Evolutionary conservation across 2,797 vertebrate species (phyloP).

Genomic region (Podarcis lilfordi): DNA sequence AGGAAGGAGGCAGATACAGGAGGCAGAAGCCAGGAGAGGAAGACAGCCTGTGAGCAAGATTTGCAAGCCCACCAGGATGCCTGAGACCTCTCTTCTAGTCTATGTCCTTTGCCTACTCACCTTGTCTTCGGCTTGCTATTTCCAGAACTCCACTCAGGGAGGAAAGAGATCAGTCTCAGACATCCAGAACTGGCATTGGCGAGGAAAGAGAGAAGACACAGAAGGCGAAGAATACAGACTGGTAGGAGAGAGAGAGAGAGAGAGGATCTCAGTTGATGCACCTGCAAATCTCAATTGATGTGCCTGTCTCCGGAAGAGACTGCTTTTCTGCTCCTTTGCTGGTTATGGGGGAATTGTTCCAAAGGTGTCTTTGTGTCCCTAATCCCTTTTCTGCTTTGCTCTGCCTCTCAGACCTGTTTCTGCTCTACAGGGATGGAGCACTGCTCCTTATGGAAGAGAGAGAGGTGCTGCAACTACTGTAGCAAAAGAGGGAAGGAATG

Average conservation of each 20-base stretch:
- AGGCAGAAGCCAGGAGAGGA: neutral
- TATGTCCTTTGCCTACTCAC: conserved; percentile 87
- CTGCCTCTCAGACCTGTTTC: too few relatives aligned
- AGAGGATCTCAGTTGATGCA: neutral
- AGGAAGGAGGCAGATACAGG: conserved; percentile 46
- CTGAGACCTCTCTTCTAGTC: conserved; percentile 73
- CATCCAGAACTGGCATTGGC: conserved; percentile 14
- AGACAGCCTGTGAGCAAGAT: neutral
- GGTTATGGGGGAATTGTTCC: too few relatives aligned
- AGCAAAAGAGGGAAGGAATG: neutral
- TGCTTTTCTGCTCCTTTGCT: neutral
- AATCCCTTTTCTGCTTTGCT: too few relatives aligned
- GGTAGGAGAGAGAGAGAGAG: conserved; percentile 71
- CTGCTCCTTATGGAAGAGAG: neutral
- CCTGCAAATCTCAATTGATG: neutral
- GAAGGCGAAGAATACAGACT: conserved; percentile 77
- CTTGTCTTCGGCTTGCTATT: conserved; percentile 93
- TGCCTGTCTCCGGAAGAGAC: too few relatives aligned
- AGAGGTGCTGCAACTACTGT: too few relatives aligned
- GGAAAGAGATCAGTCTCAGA: conserved; percentile 87
- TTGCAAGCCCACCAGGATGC: conserved; percentile 73
- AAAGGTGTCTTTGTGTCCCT: neutral
- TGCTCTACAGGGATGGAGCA: too few relatives aligned
- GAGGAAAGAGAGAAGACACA: too few relatives aligned
- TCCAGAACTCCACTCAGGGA: conserved; percentile 95